Conservation (phyloP, 2,797 vertebrate genomes). For the Microctenopoma steveboyesi region DNA sequence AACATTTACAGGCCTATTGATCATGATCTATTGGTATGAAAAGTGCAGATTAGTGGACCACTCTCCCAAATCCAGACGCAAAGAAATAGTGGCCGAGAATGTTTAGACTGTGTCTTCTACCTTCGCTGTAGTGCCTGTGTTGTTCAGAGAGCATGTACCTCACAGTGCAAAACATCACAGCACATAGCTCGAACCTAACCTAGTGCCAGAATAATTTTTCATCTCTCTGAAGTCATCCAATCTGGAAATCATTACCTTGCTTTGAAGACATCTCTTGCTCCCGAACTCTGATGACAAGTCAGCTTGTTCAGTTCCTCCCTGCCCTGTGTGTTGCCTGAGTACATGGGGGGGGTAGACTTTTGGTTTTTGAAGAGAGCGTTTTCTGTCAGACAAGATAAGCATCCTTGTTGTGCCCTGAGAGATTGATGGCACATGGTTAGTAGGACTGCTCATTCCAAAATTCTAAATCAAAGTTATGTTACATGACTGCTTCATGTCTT, state of each 20-base stretch:
- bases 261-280: slow-evolving; percentile 58
- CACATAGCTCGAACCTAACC: slow-evolving; percentile 37
- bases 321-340: slow-evolving; percentile 13
- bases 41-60: slow-evolving; percentile 44
- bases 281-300: slow-evolving; percentile 41
- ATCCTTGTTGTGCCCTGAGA: slow-evolving; percentile 2
- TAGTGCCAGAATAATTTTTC: slow-evolving; percentile 61
- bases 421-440: not conserved
- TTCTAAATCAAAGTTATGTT: slow-evolving; percentile 35
- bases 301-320: slow-evolving; percentile 23
- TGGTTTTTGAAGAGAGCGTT: slow-evolving; percentile 29
- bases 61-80: slow-evolving; percentile 54
- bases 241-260: slow-evolving; percentile 80
- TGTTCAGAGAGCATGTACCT: slow-evolving; percentile 35
- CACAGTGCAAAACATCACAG: slow-evolving; percentile 19
- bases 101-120: slow-evolving; percentile 34
- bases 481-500: slow-evolving; percentile 16
- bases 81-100: slow-evolving; percentile 37
- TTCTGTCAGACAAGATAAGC: slow-evolving; percentile 26
- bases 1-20: slow-evolving; percentile 76
- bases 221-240: slow-evolving; percentile 67
- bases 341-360: slow-evolving; percentile 17
- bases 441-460: slow-evolving; percentile 10
- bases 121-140: slow-evolving; percentile 37
- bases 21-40: slow-evolving; percentile 45